These are phyloP conservation scores for Opisthocomus hoazin DNA, from an alignment of 2,113 vertebrate species.

Conservation along the genomic window DNA sequence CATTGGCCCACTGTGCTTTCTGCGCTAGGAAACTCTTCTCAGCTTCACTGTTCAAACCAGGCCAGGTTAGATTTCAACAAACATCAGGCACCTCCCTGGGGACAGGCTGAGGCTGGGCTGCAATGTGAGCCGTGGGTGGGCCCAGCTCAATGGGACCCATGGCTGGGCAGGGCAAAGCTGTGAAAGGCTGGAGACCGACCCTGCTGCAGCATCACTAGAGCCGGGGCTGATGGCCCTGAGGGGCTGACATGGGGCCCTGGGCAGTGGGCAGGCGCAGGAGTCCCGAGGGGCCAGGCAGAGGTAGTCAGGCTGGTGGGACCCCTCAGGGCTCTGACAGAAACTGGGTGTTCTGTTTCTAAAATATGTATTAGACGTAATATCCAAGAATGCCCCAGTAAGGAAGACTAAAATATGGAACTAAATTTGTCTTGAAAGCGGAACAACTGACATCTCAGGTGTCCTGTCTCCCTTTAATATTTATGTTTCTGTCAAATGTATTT, in stretches of 20 bases:
- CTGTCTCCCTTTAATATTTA: background rate
- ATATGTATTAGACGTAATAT: background rate
- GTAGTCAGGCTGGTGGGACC: background rate
- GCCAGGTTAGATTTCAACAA: background rate
- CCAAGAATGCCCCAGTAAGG: background rate
- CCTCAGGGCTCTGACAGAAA: background rate
- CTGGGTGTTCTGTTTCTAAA: background rate
- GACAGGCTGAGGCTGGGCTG: background rate
- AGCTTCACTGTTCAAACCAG: background rate
- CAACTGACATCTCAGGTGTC: background rate
- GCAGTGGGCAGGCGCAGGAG: accelerated
- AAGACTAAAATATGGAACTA: background rate
- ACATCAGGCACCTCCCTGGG: background rate
- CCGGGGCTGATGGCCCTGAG: background rate
- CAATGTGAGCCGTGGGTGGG: accelerated
- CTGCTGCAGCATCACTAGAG: background rate
- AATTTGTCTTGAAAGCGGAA: background rate
- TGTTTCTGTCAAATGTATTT: background rate
- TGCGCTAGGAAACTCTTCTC: background rate
- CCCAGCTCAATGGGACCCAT: accelerated
- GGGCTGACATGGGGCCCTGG: background rate
- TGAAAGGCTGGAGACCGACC: background rate
- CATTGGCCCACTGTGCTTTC: background rate
- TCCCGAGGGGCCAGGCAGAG: background rate
- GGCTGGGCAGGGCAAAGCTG: background rate